Evolutionary conservation across 2,888 invertebrate genomes (phyloP), one percentile per base, ranked within the genome.

Genomic region (Drosophila antonietae): DNA sequence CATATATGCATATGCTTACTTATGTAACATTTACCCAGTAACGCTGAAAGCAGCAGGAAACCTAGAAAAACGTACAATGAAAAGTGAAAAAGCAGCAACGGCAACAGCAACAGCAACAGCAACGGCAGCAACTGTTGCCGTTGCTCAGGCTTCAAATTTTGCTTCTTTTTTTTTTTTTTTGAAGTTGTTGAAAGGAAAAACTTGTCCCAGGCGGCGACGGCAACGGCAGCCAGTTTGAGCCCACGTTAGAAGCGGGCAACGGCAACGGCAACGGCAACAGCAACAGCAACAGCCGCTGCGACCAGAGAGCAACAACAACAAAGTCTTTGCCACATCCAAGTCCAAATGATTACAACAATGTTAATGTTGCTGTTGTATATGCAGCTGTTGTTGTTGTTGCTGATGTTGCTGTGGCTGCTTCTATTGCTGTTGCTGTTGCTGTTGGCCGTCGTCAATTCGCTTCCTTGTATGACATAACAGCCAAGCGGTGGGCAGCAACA

Each of bases 21-120:
- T 90, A 91, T 90, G 89, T 91, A 90, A 90, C 91, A 90, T 90
- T 90, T 90, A 90, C 90, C 90, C 83, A 90, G 85, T 90, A 83
- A 90, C 89, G 89, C 82, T 80, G 83, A 89, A 85, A 85, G 89
- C 80, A 82, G 86, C 80, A 81, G 85, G 88, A 87, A 87, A 87
- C 87, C 85, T 89, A 88, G 88, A 87, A 89, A 87, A 87, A 63
- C 76, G 68, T 62, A 68, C 69, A 84, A 82, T 74, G 75, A 77
- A 83, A 83, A 80, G 70, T 70, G 67, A 79, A 64, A 51, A 73
- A 70, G 31, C 46, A 33, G 15, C 57, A 35, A 18, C 31, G 4
- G 9, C 61, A 52, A 6, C 37, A 15, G 47, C 46, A 15, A 20
- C 43, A n/a, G 18, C 43, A 43, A 43, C 43, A 8, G 41, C 41